Evolutionary conservation across 2,888 invertebrate species (phyloP), one percentile per base, ranked within the genome.

Genomic region (Monochamus alternatus): DNA sequence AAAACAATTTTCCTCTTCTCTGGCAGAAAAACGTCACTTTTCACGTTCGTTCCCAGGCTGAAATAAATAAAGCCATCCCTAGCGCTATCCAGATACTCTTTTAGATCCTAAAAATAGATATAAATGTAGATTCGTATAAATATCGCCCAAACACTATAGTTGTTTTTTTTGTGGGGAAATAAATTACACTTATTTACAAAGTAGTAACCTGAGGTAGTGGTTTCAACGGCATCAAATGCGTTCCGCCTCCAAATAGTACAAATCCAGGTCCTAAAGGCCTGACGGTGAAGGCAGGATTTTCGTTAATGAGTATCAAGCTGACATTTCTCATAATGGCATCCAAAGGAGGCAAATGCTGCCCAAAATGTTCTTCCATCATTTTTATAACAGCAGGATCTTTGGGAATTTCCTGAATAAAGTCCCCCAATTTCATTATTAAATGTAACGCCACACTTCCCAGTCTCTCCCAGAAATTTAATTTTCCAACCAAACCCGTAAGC

Each of bases 31-130:
- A 84, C 75, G 12, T 83, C 80, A n/a, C 85, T 86, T 78, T 87
- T 87, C 1, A 89, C 83, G 68, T 87, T 86, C 1, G 89, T 87
- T 0, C 90, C 90, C 76, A 90, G 82, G 76, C 89, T 88, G 76
- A 89, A 88, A 74, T 87, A 87, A 30, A 90, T 85, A 0, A 86
- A 87, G 12, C 89, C 89, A 14, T 87, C 76, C 44, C 80, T 75
- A 3, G 87, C 84, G n/a, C 82, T 79, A 70, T 89, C 87, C 77
- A 89, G 73, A 75, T 86, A 87, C 30, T 77, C 60, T 79, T 87
- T 76, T 4, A 89, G 66, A 64, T 87, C 86, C 88, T 88, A 55
- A 60, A 81, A 81, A 43, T 0, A 64, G 44, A 64, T 10, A 58
- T 3, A 22, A 22, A 22, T 22, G 22, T 22, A 22, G 22, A 22